These are phyloP conservation scores for Parascotia fuliginaria DNA, from an alignment of 2,888 invertebrate species.

Conservation along the genomic window DNA sequence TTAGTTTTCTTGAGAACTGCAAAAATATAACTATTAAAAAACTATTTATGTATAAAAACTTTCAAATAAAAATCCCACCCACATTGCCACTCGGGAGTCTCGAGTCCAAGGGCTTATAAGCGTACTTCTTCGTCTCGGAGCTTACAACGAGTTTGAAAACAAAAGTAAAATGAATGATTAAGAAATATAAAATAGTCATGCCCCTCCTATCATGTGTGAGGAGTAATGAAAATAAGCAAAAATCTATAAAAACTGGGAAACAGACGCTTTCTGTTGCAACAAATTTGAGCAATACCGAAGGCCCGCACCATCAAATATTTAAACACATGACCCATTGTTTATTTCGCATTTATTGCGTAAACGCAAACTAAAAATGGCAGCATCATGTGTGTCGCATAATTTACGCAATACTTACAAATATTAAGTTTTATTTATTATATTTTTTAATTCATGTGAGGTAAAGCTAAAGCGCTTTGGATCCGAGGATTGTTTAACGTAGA, in stretches of 20 bases:
- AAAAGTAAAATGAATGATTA: no score
- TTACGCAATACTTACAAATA: not conserved
- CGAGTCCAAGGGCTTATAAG: no score
- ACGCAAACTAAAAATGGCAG: not conserved
- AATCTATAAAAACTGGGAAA: not conserved
- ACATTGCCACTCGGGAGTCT: no score
- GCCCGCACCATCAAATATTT: not conserved
- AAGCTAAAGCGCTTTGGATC: not conserved
- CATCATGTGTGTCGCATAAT: not conserved
- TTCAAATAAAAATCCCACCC: no score
- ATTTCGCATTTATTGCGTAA: conserved; percentile 1
- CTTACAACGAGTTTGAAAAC: no score
- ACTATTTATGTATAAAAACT: no score
- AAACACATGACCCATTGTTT: not conserved
- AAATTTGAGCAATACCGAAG: not conserved
- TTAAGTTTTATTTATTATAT: not conserved
- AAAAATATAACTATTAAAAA: no score
- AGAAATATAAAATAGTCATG: no score
- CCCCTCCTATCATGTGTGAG: no score
- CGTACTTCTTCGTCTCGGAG: no score
- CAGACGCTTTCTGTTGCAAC: not conserved
- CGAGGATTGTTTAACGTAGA: not conserved
- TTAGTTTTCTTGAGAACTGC: no score
- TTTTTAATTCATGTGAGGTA: not conserved
- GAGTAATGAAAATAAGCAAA: no score